Evolutionary conservation across 2,113 vertebrate genomes (phyloP).

Genomic region (Egretta garzetta): DNA sequence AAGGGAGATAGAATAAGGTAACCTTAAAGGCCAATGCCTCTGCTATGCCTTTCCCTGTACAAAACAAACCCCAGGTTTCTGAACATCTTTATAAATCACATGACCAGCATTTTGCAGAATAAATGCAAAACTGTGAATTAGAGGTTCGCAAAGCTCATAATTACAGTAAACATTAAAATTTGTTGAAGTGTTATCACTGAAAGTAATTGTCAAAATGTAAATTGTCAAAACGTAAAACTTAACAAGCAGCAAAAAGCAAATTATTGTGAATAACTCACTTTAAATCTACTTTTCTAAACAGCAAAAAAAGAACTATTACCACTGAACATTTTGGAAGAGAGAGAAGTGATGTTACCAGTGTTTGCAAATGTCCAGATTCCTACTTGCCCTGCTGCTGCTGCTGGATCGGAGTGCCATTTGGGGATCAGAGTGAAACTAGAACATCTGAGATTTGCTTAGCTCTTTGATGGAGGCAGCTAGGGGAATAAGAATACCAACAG

Average conservation of each 20-base stretch:
- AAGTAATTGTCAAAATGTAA: not conserved
- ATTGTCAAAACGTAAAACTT: not conserved
- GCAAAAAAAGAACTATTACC: not conserved
- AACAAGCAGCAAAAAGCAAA: not conserved
- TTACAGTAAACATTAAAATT: not conserved
- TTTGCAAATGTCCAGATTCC: not conserved
- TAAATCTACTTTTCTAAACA: not conserved
- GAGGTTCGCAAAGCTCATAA: not conserved
- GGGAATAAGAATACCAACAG: not conserved
- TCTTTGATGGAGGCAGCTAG: not conserved
- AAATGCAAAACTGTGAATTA: not conserved
- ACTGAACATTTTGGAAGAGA: not conserved
- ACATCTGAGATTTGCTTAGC: not conserved
- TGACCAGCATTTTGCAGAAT: not conserved
- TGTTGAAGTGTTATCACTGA: not conserved
- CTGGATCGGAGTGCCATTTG: not conserved
- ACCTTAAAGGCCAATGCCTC: not conserved
- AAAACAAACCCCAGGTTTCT: not conserved
- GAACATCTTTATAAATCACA: not conserved
- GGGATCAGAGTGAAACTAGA: not conserved
- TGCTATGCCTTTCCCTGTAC: not conserved
- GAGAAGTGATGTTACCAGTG: not conserved
- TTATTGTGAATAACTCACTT: not conserved
- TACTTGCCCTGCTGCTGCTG: not conserved
- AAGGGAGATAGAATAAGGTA: not conserved